A percentile compares a stretch with the other conserved stretches of the same genome.
These are phyloP conservation scores for Noctuana brunneofusca DNA, from an alignment of 2,888 invertebrate genomes.

Conservation along the genomic window DNA sequence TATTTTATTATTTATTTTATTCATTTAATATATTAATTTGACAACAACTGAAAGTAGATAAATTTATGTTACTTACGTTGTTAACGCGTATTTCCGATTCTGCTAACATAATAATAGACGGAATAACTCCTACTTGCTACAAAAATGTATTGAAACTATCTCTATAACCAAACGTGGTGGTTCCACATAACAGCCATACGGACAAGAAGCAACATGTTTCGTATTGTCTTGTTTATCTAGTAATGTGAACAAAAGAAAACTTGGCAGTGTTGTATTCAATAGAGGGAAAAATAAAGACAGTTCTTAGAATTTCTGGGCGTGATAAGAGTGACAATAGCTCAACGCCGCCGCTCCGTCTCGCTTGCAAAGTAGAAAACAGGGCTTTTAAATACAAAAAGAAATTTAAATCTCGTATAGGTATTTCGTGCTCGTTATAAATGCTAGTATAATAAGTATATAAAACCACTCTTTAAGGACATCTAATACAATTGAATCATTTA, in stretches of 20 bases:
- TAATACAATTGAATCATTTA: background rate
- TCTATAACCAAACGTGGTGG: no score
- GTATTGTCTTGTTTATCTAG: slow-evolving; percentile 27
- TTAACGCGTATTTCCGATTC: no score
- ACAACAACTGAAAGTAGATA: no score
- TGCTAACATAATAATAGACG: background rate
- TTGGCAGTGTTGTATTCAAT: slow-evolving; percentile 49
- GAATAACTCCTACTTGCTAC: background rate
- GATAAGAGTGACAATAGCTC: slow-evolving; percentile 57
- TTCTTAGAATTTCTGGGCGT: slow-evolving; percentile 54
- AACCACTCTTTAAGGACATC: background rate
- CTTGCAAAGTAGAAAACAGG: slow-evolving; percentile 30
- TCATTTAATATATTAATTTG: no score
- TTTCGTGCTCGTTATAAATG: background rate
- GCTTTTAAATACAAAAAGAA: slow-evolving; percentile 24
- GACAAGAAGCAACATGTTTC: slow-evolving; percentile 16
- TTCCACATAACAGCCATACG: background rate
- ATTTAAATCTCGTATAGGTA: slow-evolving; percentile 10
- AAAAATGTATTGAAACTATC: background rate
- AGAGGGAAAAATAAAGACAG: slow-evolving; percentile 49
- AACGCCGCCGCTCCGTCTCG: slow-evolving; percentile 54
- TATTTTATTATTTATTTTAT: no score
- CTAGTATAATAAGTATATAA: no score
- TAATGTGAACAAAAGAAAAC: slow-evolving; percentile 45
- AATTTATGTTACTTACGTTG: no score